Evolutionary conservation across 2,888 invertebrate species (phyloP), one percentile per base, ranked within the genome.

Genomic region (Perizoma flavofasciatum): DNA sequence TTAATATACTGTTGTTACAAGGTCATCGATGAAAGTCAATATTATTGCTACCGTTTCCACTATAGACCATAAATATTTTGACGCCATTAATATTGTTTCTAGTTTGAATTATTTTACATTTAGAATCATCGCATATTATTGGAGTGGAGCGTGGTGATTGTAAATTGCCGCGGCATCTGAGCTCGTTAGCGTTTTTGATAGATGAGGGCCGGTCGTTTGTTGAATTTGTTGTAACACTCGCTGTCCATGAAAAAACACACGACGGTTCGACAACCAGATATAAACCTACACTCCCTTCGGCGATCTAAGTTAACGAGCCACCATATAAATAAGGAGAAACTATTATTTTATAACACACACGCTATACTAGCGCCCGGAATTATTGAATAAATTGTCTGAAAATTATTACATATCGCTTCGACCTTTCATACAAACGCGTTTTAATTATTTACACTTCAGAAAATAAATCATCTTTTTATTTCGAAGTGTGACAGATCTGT

Each of bases 101-200:
- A 53, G 52, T 59, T 59, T 59, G 48, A 48, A 66, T 66, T 49
- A 50, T 79, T 81, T 86, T 86, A 85, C 82, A 82, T 83, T n/a
- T 84, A 79, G 77, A 79, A 85, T 85, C 83, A 83, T 86, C 80
- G 81, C 83, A 78, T 84, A 84, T 89, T 88, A 89, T 88, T 86
- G 85, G 85, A 79, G 73, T 74, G 69, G 69, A 67, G 69, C 76
- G 77, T 75, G 76, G 83, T 82, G 86, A 88, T 88, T 89, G 87
- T 89, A 86, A 88, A 88, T 83, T 77, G 84, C 82, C 83, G 82
- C 84, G 81, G 88, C 85, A 87, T 89, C 87, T 76, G 75, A 79
- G 87, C 89, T 92, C 91, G 91, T 91, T 91, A 91, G 86, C 79
- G 85, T 88, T 88, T 89, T 89, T 91, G 92, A 92, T 91, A 91